Evolutionary conservation across 2,888 invertebrate species (phyloP).

Genomic region (Pollenia amentaria): DNA sequence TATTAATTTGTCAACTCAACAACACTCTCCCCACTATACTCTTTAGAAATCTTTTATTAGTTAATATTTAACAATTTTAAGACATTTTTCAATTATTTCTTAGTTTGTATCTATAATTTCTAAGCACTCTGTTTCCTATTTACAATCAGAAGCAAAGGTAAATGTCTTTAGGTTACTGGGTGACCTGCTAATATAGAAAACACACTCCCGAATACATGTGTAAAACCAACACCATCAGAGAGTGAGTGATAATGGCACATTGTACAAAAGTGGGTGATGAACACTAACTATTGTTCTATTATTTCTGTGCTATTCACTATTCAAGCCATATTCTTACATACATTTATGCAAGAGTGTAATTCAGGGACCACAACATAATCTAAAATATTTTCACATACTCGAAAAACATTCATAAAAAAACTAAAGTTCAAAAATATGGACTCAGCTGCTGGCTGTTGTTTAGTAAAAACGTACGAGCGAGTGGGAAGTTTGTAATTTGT

Average conservation of each 20-base stretch:
- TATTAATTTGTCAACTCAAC: too few species aligned
- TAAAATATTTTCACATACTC: slow-evolving; percentile 29
- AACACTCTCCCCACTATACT: too few species aligned
- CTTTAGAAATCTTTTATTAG: too few species aligned
- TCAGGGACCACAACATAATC: slow-evolving; percentile 34
- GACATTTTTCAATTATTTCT: not conserved
- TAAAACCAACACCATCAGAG: slow-evolving; percentile 16
- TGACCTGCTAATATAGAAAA: slow-evolving; percentile 53
- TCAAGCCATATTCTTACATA: not conserved
- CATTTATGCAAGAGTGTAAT: slow-evolving; percentile 24
- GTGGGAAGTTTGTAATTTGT: slow-evolving; percentile 10
- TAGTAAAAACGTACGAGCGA: not conserved
- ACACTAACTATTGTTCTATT: not conserved
- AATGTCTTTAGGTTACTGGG: slow-evolving; percentile 71
- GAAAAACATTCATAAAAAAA: slow-evolving; percentile 5
- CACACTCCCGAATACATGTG: not conserved
- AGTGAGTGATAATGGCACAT: slow-evolving; percentile 19
- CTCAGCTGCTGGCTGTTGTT: slow-evolving; percentile 27
- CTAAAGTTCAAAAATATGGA: slow-evolving; percentile 31
- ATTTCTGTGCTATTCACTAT: slow-evolving; percentile 17
- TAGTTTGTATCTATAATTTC: not conserved
- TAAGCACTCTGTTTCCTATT: slow-evolving; percentile 18
- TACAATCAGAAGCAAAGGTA: slow-evolving; percentile 40
- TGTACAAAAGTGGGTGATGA: slow-evolving; percentile 38
- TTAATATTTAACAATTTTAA: too few species aligned